A percentile compares a stretch with the other conserved stretches of the same genome.
Conservation (phyloP, 2,888 invertebrate genomes). For the Camponotus fellah region DNA sequence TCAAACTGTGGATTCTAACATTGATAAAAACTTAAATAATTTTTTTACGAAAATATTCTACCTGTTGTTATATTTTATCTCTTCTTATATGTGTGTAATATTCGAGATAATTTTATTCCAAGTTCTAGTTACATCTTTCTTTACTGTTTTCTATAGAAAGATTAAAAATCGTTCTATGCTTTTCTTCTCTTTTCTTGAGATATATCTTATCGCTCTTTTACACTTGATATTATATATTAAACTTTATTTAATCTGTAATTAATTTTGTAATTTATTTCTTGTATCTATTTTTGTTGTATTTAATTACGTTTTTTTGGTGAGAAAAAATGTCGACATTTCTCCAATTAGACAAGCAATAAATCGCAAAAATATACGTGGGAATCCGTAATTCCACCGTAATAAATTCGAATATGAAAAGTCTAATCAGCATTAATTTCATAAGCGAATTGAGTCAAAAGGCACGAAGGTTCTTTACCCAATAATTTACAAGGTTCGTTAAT, state of each 20-base stretch:
- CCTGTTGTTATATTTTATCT: neutral
- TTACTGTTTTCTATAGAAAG: neutral
- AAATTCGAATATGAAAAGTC: neutral
- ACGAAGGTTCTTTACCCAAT: neutral
- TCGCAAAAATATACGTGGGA: neutral
- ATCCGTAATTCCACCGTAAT: neutral
- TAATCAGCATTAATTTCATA: constrained; percentile 10
- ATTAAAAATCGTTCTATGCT: neutral
- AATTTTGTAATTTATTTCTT: neutral
- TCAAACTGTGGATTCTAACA: neutral
- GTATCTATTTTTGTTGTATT: neutral
- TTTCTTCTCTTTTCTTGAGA: neutral
- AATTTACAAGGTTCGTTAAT: constrained; percentile 5
- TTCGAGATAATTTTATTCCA: neutral
- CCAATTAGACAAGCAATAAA: neutral
- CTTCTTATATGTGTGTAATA: neutral
- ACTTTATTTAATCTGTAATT: neutral
- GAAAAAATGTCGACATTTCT: neutral
- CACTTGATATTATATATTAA: neutral
- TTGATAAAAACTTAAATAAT: neutral
- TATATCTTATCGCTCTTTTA: neutral
- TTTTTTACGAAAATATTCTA: neutral
- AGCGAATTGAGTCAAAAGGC: neutral
- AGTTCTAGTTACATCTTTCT: constrained; percentile 5
- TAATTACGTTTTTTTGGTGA: neutral